Evolutionary conservation across 2,888 invertebrate genomes (phyloP).

Genomic region (Pollenia labialis): DNA sequence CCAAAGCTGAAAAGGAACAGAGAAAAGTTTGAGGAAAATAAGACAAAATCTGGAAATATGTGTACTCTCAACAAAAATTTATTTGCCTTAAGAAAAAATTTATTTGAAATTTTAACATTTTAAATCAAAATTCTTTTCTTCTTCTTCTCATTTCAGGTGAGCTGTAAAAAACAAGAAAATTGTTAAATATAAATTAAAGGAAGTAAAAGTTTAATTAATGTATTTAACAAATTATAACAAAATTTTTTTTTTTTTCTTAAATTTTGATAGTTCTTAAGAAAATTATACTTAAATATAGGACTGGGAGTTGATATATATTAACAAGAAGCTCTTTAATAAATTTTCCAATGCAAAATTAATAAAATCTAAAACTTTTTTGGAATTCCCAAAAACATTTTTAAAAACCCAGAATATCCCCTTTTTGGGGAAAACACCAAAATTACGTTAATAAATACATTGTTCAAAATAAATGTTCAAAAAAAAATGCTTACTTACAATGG

Average conservation of each 20-base stretch:
- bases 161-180: background rate
- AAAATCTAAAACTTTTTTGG: background rate
- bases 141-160: slow-evolving; percentile 48
- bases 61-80: background rate
- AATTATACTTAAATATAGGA: too few species aligned
- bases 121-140: background rate
- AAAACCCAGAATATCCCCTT: background rate
- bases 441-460: too few species aligned
- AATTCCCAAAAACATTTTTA: background rate
- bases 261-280: too few species aligned
- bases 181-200: background rate
- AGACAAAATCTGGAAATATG: background rate
- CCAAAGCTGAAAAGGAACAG: background rate
- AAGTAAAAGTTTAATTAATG: background rate
- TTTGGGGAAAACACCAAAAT: too few species aligned
- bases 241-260: background rate
- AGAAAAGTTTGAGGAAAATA: background rate
- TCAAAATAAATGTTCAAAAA: too few species aligned
- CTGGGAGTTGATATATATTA: too few species aligned
- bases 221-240: background rate
- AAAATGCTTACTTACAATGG: too few species aligned
- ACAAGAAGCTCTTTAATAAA: too few species aligned
- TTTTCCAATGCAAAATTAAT: too few species aligned
- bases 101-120: slow-evolving; percentile 3
- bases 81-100: background rate